Evolutionary conservation across 2,113 vertebrate genomes (phyloP).

Genomic region (Cyanoderma ruficeps): DNA sequence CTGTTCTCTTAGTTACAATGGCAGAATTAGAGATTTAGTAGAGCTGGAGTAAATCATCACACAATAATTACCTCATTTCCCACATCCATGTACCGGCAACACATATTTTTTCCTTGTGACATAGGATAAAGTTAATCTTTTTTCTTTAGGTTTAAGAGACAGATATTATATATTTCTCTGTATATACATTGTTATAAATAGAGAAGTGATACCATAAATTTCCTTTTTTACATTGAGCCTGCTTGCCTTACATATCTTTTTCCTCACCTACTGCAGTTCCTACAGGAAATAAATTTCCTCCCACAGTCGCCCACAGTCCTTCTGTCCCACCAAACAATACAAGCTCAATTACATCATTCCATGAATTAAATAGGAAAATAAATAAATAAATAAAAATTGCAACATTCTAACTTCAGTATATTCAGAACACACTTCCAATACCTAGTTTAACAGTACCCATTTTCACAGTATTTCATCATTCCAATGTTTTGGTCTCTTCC

Average conservation of each 20-base stretch:
- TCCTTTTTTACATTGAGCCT: conserved; percentile 34
- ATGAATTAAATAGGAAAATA: not conserved
- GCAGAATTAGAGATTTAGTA: not conserved
- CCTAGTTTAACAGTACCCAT: not conserved
- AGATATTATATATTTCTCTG: conserved; percentile 37
- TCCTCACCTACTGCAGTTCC: conserved; percentile 57
- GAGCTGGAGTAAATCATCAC: not conserved
- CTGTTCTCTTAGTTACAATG: not conserved
- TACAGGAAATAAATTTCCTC: conserved; percentile 66
- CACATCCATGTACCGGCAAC: not conserved
- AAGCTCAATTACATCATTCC: not conserved
- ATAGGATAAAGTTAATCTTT: not conserved
- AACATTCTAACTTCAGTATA: not conserved
- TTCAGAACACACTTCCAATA: not conserved
- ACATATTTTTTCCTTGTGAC: not conserved
- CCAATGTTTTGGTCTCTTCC: not conserved
- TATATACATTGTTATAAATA: conserved; percentile 43
- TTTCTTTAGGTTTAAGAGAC: not conserved
- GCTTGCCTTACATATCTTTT: conserved; percentile 52
- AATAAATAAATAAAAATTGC: not conserved
- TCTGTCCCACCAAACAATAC: conserved; percentile 66
- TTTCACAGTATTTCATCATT: not conserved
- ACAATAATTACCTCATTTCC: not conserved
- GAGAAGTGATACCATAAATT: conserved; percentile 17
- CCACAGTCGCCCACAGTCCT: conserved; percentile 70